Conservation (phyloP, 2,113 vertebrate genomes). For the Ranitomeya imitator region DNA sequence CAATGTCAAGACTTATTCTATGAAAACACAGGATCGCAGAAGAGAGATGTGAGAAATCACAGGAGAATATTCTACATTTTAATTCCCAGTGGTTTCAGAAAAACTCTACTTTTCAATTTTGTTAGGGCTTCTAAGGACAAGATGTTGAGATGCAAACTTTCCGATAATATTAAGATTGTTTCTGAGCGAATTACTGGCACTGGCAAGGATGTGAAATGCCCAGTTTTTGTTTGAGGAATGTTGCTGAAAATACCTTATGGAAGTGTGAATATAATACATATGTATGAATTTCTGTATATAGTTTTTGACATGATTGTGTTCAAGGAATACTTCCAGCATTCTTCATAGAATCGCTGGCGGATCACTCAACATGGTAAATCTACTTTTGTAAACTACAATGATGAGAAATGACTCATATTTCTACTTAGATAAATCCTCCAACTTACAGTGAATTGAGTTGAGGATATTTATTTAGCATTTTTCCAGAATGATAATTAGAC, state of each 20-base stretch:
- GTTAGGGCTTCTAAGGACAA: slow-evolving; percentile 27
- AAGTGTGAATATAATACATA: slow-evolving; percentile 34
- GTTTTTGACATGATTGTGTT: not conserved
- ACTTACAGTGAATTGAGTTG: not conserved
- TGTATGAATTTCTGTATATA: slow-evolving; percentile 26
- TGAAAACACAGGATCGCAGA: not conserved
- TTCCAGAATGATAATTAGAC: not conserved
- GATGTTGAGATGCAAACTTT: not conserved
- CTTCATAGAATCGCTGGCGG: not conserved
- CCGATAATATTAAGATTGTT: not conserved
- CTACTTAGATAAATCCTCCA: not conserved
- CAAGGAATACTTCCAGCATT: not conserved
- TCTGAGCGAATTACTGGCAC: not conserved
- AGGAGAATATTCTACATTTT: not conserved
- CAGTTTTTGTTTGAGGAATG: slow-evolving; percentile 10
- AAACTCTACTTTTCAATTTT: not conserved
- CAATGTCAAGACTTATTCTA: not conserved
- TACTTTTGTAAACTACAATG: not conserved
- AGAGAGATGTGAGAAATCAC: slow-evolving; percentile 13
- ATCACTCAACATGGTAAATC: not conserved
- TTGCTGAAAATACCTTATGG: slow-evolving; percentile 6
- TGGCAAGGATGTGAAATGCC: slow-evolving; percentile 2
- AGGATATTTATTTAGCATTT: not conserved
- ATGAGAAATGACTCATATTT: not conserved
- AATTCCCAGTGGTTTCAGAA: not conserved